Base-by-base conservation (phyloP, 2,888 invertebrate genomes). In the Erebia palarica region DNA sequence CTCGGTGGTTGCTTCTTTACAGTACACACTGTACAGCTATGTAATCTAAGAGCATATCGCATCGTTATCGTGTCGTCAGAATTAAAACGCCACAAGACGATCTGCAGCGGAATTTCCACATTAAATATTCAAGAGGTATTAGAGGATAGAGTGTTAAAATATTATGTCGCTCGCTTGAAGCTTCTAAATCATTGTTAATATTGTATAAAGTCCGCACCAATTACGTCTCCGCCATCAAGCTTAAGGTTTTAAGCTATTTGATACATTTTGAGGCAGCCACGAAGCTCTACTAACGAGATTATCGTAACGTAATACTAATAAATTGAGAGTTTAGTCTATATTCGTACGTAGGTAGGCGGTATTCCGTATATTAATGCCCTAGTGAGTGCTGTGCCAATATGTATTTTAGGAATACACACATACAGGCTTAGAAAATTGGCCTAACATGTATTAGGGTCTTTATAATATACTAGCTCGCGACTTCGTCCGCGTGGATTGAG, bases 101-200 rank as follows among this genome's bases (percentile, higher is more conserved):
- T 67, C 69, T 69, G 58, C 47, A 64, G 69, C 69, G 68, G 60
- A 74, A 74, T 72, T 72, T 65, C 61, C 59, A 55, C 67, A 73
- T 88, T 88, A 87, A 90, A 90, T 89, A 91, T 90, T 89, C 87
- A 90, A 82, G 81, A 84, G 86, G 85, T 80, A 77, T 85, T 84
- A 86, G 77, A 77, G 81, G 84, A 84, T 83, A 82, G 80, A 78
- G 81, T 79, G 80, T 80, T 82, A 84, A 85, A 86, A 86, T 85
- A 83, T 84, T 80, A 79, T 79, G 77, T 78, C 76, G 72, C 74
- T 78, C 66, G 60, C 70, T n/a, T 69, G 65, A 70, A 73, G 69
- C 68, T 72, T 69, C 78, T 78, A 79, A 83, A 83, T 82, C 78
- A 80, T 76, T 80, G 79, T 77, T 79, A 79, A 80, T 78, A 78